Base-by-base conservation (phyloP, 2,888 invertebrate species). In the Agrotis clavis region DNA sequence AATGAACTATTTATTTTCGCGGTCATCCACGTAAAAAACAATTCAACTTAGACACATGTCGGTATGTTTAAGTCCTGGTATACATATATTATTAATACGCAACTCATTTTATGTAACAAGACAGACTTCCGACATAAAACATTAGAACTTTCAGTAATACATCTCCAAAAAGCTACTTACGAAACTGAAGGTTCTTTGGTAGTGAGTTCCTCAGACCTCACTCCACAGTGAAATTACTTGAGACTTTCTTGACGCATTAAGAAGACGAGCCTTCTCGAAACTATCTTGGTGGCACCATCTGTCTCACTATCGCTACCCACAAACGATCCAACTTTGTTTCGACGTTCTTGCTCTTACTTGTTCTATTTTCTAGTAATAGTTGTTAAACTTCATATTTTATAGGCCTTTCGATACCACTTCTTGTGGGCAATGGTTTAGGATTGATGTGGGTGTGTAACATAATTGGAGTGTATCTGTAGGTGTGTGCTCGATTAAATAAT, bases 291-390 rank as follows among this genome's bases (percentile, higher is more conserved):
- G 87, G 88, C 86, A 85, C 90, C 92, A 92, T 92, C 92, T 93
- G 92, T 90, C 88, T 89, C 88, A 82, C 87, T 88, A 90, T 90
- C 82, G 86, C 79, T 84, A 85, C 85, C 89, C 88, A 78, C 88
- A 92, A 92, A 92, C 91, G 92, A 92, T 87, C 88, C 82, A 91
- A 92, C 86, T 92, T 92, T 90, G 88, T 89, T 89, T 86, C 83
- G 87, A 85, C 87, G 86, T 82, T 82, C 81, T 63, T 67, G 77
- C 72, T 83, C 72, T 80, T 70, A 86, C 78, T 86, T 79, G 86
- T 85, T 35, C 35, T 89, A 88, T 88, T 88, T 90, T 86, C 82
- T 71, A 84, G 86, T 85, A 83, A 87, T 87, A 86, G 81, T 82
- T 77, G 70, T 72, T 78, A 66, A 82, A 83, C 79, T 83, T 80